Conservation (phyloP, 2,113 vertebrate species). For the Donacobius atricapilla region DNA sequence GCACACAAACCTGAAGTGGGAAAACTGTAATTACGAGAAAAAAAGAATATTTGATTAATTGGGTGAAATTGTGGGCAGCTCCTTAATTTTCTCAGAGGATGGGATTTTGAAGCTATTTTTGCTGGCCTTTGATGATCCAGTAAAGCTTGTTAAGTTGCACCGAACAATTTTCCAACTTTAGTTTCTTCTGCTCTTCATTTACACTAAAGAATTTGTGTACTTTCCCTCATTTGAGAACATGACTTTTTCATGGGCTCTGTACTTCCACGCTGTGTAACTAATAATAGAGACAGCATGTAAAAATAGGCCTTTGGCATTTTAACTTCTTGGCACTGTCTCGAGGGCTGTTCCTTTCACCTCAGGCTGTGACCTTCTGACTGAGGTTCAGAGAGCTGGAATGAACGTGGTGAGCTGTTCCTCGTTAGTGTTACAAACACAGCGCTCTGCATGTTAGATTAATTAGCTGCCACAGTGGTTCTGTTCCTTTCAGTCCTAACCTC, state of each 20-base stretch:
- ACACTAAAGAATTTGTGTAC: neutral
- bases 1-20: neutral
- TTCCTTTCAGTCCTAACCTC: neutral
- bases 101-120: neutral
- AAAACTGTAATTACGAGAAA: neutral
- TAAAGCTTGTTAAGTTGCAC: neutral
- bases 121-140: neutral
- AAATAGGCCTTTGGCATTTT: slow-evolving; percentile 50
- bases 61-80: neutral
- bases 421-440: neutral
- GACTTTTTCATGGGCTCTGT: neutral
- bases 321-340: slow-evolving; percentile 19
- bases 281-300: slow-evolving; percentile 17
- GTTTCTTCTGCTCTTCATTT: neutral
- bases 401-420: neutral
- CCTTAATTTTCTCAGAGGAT: neutral
- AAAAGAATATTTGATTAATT: neutral
- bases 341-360: slow-evolving; percentile 47
- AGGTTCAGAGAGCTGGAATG: slow-evolving; percentile 2
- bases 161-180: neutral
- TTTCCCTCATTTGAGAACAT: neutral
- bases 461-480: neutral
- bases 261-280: neutral
- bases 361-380: slow-evolving; percentile 26
- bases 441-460: neutral